A percentile compares a stretch with the other conserved stretches of the same genome.
These are phyloP conservation scores for Parotia lawesii DNA, from an alignment of 2,113 vertebrate genomes.

Conservation along the genomic window DNA sequence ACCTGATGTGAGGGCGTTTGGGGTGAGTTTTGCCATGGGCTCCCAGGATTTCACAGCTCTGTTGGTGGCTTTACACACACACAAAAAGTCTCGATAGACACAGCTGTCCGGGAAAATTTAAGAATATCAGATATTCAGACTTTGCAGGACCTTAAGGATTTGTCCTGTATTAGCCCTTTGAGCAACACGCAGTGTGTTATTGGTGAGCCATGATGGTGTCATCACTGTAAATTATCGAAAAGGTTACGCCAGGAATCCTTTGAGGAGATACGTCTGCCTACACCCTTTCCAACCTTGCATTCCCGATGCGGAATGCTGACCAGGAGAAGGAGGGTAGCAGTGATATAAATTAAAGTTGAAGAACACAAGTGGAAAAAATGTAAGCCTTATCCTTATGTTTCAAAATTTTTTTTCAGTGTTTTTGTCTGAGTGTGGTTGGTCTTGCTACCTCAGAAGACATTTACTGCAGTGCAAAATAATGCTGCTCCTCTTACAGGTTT, in stretches of 20 bases:
- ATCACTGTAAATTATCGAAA: not conserved
- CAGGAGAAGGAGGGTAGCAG: not conserved
- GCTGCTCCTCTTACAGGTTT: not conserved
- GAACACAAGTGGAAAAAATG: not conserved
- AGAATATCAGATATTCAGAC: not conserved
- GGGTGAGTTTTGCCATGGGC: not conserved
- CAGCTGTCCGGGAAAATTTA: not conserved
- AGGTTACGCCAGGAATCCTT: not conserved
- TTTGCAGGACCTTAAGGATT: not conserved
- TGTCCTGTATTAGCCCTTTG: not conserved
- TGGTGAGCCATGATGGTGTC: not conserved
- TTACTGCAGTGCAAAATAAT: not conserved
- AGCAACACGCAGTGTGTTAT: not conserved
- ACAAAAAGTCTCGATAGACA: not conserved
- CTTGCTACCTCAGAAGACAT: not conserved
- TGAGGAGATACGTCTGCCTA: not conserved
- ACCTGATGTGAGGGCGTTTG: not conserved
- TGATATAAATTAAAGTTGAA: not conserved
- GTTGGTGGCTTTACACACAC: not conserved
- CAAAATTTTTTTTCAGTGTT: not conserved
- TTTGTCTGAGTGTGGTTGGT: not conserved
- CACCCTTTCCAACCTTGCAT: not conserved
- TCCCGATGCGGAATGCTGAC: not conserved
- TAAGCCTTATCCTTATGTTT: not conserved
- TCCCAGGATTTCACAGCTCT: not conserved